Base-by-base conservation (phyloP, 92 coral and sea anemone genomes). In the Umimayanthus kanabou region DNA sequence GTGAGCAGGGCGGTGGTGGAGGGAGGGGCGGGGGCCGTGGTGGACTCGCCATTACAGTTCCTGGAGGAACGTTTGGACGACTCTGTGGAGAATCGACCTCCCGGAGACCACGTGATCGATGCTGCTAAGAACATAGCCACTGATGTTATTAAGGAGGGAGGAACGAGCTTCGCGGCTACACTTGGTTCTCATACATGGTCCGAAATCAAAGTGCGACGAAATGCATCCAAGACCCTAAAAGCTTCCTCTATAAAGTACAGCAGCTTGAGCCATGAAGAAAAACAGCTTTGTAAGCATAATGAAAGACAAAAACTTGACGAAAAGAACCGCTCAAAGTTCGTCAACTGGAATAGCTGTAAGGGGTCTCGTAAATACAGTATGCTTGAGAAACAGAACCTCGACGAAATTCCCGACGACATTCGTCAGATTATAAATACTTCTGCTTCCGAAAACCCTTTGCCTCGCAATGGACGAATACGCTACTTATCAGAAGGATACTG, bases 11-110 rank as follows among this genome's bases (percentile, higher is more conserved):
- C 57, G 22, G 39, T 91, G 26, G 84, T 86, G 16, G 91, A 91
- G 26, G 53, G 69, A 9, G 86, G 85, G 9, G 73, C 70, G 43
- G 75, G 58, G 77, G 66, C 88, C 14, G 55, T 82, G 9, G n/a
- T 81, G 58, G 72, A 70, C 11, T 49, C 88, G 4, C 74, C 73
- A 25, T 29, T 77, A 45, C 82, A 86, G 39, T 76, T 89, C 80
- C 0, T 71, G 9, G 92, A 92, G 67, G 94, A 92, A 61, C 87
- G 94, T 1, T 28, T 89, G 39, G 90, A 92, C 50, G 90, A 92
- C 66, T 73, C 90, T 6, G 75, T 81, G 55, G 90, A 92, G 61
- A 89, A 92, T 45, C 92, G 70, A 86, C 85, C 80, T 23, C 92
- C 85, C 2, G 22, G 6, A 29, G 74, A 85, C 2, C 94, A 91